These are phyloP conservation scores for Vicugna pacos DNA, from an alignment of 2,113 vertebrate species.

Conservation along the genomic window DNA sequence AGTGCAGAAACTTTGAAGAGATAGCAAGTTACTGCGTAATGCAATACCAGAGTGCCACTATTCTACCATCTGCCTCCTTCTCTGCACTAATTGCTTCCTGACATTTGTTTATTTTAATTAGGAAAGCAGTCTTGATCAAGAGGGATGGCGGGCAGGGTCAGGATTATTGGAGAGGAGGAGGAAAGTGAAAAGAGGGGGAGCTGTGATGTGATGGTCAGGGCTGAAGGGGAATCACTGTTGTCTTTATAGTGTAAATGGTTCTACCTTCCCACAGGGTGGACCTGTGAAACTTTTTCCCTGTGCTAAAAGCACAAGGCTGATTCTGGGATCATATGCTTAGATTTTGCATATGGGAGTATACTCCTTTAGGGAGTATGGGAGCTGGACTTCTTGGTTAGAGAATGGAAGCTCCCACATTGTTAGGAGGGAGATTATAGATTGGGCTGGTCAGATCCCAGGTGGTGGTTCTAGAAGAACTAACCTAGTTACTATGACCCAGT, in stretches of 20 bases:
- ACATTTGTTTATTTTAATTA: constrained; percentile 92
- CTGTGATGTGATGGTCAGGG: not conserved
- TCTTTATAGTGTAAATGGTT: not conserved
- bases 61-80: constrained; percentile 88
- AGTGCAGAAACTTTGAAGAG: constrained; percentile 88
- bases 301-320: not conserved
- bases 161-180: constrained; percentile 72
- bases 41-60: constrained; percentile 85
- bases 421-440: not conserved
- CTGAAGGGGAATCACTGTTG: not conserved
- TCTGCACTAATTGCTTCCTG: constrained; percentile 88
- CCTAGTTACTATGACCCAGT: not conserved
- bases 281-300: not conserved
- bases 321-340: not conserved
- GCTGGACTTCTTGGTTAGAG: not conserved
- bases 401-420: not conserved
- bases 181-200: constrained; percentile 68
- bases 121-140: constrained; percentile 87
- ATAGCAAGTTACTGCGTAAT: constrained; percentile 88
- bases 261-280: not conserved
- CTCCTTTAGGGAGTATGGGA: not conserved
- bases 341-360: not conserved
- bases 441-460: not conserved
- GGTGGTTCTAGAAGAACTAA: not conserved
- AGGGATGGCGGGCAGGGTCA: constrained; percentile 78